Base-by-base conservation (phyloP, 2,888 invertebrate genomes). In the Anarsia innoxiella region DNA sequence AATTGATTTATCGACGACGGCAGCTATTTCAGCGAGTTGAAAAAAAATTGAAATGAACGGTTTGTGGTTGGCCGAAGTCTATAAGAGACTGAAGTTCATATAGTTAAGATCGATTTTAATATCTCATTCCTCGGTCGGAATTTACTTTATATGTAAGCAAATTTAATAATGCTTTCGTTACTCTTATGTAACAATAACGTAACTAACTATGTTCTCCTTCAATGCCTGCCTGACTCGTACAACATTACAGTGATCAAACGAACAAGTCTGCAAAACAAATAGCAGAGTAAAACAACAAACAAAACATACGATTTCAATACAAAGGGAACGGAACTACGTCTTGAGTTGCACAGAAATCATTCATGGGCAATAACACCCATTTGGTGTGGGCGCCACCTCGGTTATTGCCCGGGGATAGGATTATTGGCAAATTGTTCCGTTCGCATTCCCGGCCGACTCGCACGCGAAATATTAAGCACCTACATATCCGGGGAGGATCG, bases 361-460 rank as follows among this genome's bases (percentile, higher is more conserved):
- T 33, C 33, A 33, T 25, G 33, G 33, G 15, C 33, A 33, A 33
- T 33, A 34, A 12, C 26, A 13, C 4, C 27, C 33, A 19, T 31
- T 23, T 31, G 27, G 27, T 27, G 31, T 31, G 12, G 12, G 12
- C 28, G 68, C 69, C 73, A 72, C 69, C 73, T 70, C 74, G 62
- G 77, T 76, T 78, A 80, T 78, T 74, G 72, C 72, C 66, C 59
- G 59, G 65, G 67, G 76, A 73, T 73, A 69, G 78, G 76, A 78
- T 78, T 80, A 80, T 80, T 82, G 80, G 80, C 74, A 78, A 80
- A 82, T 82, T 79, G 79, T 78, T 80, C 77, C 66, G 74, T 66
- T 71, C 74, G 67, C 76, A 76, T 79, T 77, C 77, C 74, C 62
- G 55, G 53, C 62, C 59, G 65, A 59, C 60, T 67, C 68, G 66